Percentiles rank a stretch among this genome's conserved stretches.
phyloP scores from a whole-genome alignment of 2,888 invertebrate genomes.

The Idaea dimidiata region DNA sequence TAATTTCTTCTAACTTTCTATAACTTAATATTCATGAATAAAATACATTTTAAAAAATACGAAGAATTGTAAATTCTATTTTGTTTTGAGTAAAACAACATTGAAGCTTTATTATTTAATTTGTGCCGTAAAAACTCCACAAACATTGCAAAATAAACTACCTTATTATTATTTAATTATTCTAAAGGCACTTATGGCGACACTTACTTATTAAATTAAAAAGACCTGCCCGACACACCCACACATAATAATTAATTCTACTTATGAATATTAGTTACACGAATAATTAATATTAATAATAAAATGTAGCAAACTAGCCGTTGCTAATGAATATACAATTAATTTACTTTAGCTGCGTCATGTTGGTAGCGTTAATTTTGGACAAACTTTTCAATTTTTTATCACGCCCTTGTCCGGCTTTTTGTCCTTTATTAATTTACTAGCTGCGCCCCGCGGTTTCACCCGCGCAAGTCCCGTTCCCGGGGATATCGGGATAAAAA shows the following conservation, averaged over 20 bases:
- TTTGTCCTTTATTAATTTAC: neutral
- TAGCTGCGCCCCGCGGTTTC: no score
- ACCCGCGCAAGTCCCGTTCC: no score
- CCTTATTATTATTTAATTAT: neutral
- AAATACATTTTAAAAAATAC: no score
- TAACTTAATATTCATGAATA: no score
- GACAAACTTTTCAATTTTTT: neutral
- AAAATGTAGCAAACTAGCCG: neutral
- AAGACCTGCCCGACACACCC: neutral
- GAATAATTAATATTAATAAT: neutral
- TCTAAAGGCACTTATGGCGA: slow-evolving; percentile 32
- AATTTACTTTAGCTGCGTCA: neutral
- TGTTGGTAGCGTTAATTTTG: neutral
- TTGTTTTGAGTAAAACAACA: slow-evolving; percentile 5
- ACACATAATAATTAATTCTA: neutral
- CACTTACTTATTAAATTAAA: neutral
- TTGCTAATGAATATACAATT: neutral
- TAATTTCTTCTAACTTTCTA: no score
- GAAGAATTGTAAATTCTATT: no score
- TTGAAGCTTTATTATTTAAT: neutral
- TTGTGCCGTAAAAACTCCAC: slow-evolving; percentile 2
- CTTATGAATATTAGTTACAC: neutral
- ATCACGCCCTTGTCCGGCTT: neutral
- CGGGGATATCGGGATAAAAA: no score
- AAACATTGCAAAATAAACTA: neutral